These are phyloP conservation scores for Drosophila limbata DNA, from an alignment of 2,888 invertebrate genomes.

Conservation along the genomic window DNA sequence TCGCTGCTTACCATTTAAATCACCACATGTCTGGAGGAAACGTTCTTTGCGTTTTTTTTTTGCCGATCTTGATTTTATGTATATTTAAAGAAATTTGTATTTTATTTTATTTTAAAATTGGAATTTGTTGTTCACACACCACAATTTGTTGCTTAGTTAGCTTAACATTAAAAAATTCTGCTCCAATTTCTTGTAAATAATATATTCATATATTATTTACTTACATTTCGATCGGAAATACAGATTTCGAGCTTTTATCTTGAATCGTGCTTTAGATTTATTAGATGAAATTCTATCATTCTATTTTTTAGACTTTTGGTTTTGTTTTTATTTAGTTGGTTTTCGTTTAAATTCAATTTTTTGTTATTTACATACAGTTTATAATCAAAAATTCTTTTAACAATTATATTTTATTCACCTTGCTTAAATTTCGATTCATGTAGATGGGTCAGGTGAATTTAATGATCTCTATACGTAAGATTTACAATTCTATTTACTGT, in stretches of 20 bases:
- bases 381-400: conserved; percentile 21
- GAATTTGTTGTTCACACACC: conserved; percentile 64
- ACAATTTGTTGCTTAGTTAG: conserved; percentile 56
- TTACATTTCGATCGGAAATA: conserved; percentile 45
- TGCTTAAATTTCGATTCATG: conserved; percentile 21
- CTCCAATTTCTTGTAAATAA: conserved; percentile 53
- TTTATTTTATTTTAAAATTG: conserved; percentile 69
- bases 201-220: conserved; percentile 19
- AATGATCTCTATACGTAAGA: conserved; percentile 13
- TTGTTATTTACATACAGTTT: conserved; percentile 30
- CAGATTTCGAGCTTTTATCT: conserved; percentile 29
- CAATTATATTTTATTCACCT: conserved; percentile 32
- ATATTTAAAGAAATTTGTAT: conserved; percentile 67
- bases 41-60: conserved; percentile 37
- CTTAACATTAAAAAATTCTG: conserved; percentile 67
- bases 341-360: conserved; percentile 1
- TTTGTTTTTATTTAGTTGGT: not conserved
- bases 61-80: conserved; percentile 25
- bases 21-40: conserved; percentile 54
- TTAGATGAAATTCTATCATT: conserved; percentile 14
- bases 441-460: conserved; percentile 9
- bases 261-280: conserved; percentile 22
- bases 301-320: not conserved
- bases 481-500: conserved; percentile 6
- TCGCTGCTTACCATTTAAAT: conserved; percentile 42